phyloP scores from a whole-genome alignment of 2,888 invertebrate genomes.

The Gastrophysa polygoni region DNA sequence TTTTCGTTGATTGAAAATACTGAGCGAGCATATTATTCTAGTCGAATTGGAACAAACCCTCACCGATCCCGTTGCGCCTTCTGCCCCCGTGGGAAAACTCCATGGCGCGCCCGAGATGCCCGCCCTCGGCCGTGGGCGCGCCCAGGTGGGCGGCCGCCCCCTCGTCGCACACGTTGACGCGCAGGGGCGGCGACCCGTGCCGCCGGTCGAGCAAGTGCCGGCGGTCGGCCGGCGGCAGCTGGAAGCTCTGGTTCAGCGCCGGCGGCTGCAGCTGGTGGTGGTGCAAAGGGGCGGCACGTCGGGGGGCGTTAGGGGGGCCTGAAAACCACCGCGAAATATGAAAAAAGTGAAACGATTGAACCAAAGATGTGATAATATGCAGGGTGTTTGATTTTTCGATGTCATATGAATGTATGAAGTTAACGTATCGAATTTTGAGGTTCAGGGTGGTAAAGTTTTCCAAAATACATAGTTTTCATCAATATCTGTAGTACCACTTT shows the following conservation, averaged over 20 bases:
- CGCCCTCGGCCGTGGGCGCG: slow-evolving; percentile 43
- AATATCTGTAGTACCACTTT: too few relatives aligned
- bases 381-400: too few relatives aligned
- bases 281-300: slow-evolving; percentile 27
- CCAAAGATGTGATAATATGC: too few relatives aligned
- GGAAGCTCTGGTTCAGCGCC: slow-evolving; percentile 28
- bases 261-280: slow-evolving; percentile 40
- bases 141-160: slow-evolving; percentile 47
- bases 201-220: slow-evolving; percentile 53
- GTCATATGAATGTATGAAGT: too few relatives aligned
- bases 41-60: neutral
- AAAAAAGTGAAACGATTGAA: too few relatives aligned
- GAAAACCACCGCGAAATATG: too few relatives aligned
- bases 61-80: slow-evolving; percentile 56
- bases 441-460: too few relatives aligned
- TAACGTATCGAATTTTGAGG: too few relatives aligned
- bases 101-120: slow-evolving; percentile 52
- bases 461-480: too few relatives aligned
- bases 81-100: slow-evolving; percentile 54
- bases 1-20: too few relatives aligned
- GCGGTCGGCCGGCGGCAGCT: slow-evolving; percentile 44
- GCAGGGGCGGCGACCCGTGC: slow-evolving; percentile 62
- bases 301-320: slow-evolving; percentile 1
- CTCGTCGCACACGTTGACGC: slow-evolving; percentile 64
- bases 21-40: too few relatives aligned